Base-by-base conservation (phyloP, 1,140 invertebrate species). In the Pinna nobilis region DNA sequence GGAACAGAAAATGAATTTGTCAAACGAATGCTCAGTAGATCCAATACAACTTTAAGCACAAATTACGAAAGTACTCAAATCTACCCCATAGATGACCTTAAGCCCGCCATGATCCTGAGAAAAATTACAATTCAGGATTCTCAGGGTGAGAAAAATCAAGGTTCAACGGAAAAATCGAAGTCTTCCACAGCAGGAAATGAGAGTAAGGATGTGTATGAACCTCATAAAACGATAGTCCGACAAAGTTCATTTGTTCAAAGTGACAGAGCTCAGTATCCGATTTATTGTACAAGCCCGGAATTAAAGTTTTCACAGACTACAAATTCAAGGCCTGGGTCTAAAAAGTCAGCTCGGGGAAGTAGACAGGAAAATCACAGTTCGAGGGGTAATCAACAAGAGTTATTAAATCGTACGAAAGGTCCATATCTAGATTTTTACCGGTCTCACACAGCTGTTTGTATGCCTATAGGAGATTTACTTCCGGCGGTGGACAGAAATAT, bases 401-500 rank as follows among this genome's bases (percentile, higher is more conserved):
- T 51, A 13, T 20, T 61, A 20, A 71, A 50, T 15, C 37, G 30
- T 23, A 50, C 35, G 7, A 51, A 51, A 28, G 53, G 41, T 32
- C 59, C 59, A 5, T 63, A 55, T 44, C 64, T 71, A 41, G 69
- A 71, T 3, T 71, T 71, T 49, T 71, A 64, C 55, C 63, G 69
- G 35, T 47, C 72, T 30, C 72, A 74, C 57, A 63, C 72, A 2
- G 69, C 55, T 51, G 59, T 74, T 2, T 68, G 59, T 55, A 32
- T 74, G 47, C 72, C 72, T 4, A 44, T 74, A 55, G 49, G 65
- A 32, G 72, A 74, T 20, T 20, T 74, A 25, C 28, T 74, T n/a
- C 72, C 72, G 18, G 66, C 66, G 23, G 72, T 68, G 15, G 72
- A 74, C n/a, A 44, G 60, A n/a, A 71, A 60, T 23, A 23, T 71